Base-by-base conservation (phyloP, 2,113 vertebrate species). In the Oncorhynchus gorbuscha region DNA sequence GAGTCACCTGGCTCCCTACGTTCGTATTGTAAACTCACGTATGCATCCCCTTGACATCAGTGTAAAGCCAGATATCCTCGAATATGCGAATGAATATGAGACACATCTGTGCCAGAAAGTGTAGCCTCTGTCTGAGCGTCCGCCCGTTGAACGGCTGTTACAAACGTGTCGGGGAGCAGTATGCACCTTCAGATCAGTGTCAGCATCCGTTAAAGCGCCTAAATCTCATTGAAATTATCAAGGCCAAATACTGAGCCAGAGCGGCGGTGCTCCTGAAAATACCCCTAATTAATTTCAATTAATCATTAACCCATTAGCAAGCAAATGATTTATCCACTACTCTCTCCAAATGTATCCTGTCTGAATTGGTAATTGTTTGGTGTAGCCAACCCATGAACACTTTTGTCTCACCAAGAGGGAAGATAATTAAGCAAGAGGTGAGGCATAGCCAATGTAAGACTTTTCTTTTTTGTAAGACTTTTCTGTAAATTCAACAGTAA, bases 301-400 rank as follows among this genome's bases (percentile, higher is more conserved):
- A 87, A 83, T 85, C 79, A 83, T 69, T 24, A 30, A 39, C 45
- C 6, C 30, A 16, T 67, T 32, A 73, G 51, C 71, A 69, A 76
- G 77, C 78, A 89, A 82, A 88, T 81, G 73, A 49, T 22, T 69
- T 35, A 32, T 20, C 76, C 84, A 65, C 66, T 77, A 74, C 77
- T 79, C 77, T 72, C 69, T 71, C 49, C 58, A 39, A 72, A 22
- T 80, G 73, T 61, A 58, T 85, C 16, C 12, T 45, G 39, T 2
- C 39, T 55, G 51, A 55, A 55, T 18, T 55, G 4, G 51, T 67
- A 67, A 67, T 32, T 32, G 28, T 30, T 30, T 55, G 51, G 51
- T 55, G 51, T 55, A 55, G 16, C 51, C 51, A 55, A 55, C 12
- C 51, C 51, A 5, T 55, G 16, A 4, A 55, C 51, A 18, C 18